Evolutionary conservation across 1,140 invertebrate species (phyloP).

Genomic region (Penaeus vannamei): DNA sequence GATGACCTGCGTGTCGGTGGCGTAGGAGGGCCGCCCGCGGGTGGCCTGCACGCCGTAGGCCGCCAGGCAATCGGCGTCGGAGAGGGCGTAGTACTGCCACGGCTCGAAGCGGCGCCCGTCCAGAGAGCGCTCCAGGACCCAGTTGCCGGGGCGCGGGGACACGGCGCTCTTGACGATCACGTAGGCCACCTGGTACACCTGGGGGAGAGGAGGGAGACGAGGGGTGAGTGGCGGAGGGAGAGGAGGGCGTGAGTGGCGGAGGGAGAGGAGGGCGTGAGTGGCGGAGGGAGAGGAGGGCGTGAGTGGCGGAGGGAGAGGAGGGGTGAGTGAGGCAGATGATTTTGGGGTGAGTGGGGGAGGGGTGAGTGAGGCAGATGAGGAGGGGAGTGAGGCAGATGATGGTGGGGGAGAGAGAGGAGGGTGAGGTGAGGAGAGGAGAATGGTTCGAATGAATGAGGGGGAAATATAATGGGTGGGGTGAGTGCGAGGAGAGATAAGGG

Average conservation of each 20-base stretch:
- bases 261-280: background rate
- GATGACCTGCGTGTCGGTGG: conserved; percentile 85
- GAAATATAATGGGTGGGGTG: too few species aligned
- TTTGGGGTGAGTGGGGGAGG: too few species aligned
- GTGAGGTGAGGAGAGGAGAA: too few species aligned
- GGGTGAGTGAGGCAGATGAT: too few species aligned
- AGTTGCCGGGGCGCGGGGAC: conserved; percentile 90
- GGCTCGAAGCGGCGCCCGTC: conserved; percentile 80
- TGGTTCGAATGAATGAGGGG: too few species aligned
- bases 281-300: too few species aligned
- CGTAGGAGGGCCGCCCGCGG: conserved; percentile 81
- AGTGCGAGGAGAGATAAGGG: too few species aligned
- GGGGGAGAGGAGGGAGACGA: conserved; percentile 64
- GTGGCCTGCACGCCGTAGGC: conserved; percentile 77
- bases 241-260: background rate
- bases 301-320: too few species aligned
- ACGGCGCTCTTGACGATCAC: conserved; percentile 91
- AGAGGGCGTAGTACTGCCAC: conserved; percentile 92
- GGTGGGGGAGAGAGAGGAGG: background rate
- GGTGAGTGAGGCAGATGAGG: background rate
- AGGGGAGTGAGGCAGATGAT: too few species aligned
- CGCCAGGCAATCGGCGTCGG: conserved; percentile 87
- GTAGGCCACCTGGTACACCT: conserved; percentile 94
- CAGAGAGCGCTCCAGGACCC: conserved; percentile 89
- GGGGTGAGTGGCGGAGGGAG: background rate